These are phyloP conservation scores for Pseudotriccus pelzelni DNA, from an alignment of 2,797 vertebrate genomes.

Conservation along the genomic window DNA sequence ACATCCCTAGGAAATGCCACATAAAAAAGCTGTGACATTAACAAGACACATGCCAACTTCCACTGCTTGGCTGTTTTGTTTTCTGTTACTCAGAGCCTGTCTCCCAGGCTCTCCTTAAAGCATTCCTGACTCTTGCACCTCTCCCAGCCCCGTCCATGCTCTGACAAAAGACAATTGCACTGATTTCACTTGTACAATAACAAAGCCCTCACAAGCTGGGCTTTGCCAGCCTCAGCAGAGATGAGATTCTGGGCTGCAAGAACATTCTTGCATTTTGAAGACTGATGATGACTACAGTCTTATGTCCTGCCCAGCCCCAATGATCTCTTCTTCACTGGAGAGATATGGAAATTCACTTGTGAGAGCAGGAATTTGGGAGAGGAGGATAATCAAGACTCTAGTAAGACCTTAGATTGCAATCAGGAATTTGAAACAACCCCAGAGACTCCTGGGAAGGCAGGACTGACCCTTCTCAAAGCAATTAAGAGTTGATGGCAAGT, in stretches of 20 bases:
- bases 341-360: neutral
- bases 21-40: constrained; percentile 38
- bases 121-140: neutral
- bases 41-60: constrained; percentile 27
- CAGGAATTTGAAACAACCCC: neutral
- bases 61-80: neutral
- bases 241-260: neutral
- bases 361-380: neutral
- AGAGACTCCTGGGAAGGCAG: neutral
- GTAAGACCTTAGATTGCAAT: neutral
- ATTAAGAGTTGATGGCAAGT: neutral
- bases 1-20: constrained; percentile 52
- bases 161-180: neutral
- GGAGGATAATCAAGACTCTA: neutral
- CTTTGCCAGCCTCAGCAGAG: neutral
- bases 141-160: neutral
- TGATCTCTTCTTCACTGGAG: neutral
- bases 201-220: neutral
- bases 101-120: neutral
- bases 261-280: neutral
- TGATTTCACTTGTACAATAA: neutral
- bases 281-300: neutral
- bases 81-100: neutral
- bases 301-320: neutral
- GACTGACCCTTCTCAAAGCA: neutral